Base-by-base conservation (phyloP, 2,888 invertebrate genomes). In the Anticlea derivata region DNA sequence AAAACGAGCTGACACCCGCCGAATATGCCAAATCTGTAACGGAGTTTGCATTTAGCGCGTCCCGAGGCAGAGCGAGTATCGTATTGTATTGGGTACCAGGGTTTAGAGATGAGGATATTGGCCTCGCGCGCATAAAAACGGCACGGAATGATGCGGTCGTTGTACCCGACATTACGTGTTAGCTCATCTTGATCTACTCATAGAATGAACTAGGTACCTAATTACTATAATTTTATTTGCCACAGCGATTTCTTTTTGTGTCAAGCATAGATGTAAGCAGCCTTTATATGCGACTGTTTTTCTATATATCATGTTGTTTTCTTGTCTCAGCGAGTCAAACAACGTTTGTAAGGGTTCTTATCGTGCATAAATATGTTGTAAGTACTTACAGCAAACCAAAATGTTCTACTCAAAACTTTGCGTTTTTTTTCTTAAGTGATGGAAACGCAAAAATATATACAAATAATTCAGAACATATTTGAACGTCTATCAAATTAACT, bases 141-240 rank as follows among this genome's bases (percentile, higher is more conserved):
- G 48, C 68, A 70, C 61, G 55, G 60, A 34, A 29, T 50, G 23
- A 50, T 55, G 58, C 58, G 76, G 78, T 78, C 78, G 72, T 72
- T 70, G 77, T 67, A 77, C 78, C 65, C 65, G 44, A 54, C 51
- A 39, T 38, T 58, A 17, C 17, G 17, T 2, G 17, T 17, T 27
- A 17, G 38, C 38, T 44, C 47, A 34, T 48, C 62, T 60, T 58
- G 52, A 58, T 38, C 60, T 58, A 40, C 49, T 45, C 30, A 20
- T 30, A 33, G 26, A 20, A 27, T 20, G n/a, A 34, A 17, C 30
- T 43, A 37, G 20, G 13, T 38, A 37, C 20, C 13, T 38, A 33
- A 17, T 22, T 29, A 46, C 34, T 31, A 24, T 52, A 33, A 49
- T 37, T 22, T 10, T 26, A 46, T 50, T 46, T 43, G 45, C 46